Evolutionary conservation across 2,888 invertebrate genomes (phyloP), one percentile per base, ranked within the genome.

Genomic region (Pachycephus smyrnensis): DNA sequence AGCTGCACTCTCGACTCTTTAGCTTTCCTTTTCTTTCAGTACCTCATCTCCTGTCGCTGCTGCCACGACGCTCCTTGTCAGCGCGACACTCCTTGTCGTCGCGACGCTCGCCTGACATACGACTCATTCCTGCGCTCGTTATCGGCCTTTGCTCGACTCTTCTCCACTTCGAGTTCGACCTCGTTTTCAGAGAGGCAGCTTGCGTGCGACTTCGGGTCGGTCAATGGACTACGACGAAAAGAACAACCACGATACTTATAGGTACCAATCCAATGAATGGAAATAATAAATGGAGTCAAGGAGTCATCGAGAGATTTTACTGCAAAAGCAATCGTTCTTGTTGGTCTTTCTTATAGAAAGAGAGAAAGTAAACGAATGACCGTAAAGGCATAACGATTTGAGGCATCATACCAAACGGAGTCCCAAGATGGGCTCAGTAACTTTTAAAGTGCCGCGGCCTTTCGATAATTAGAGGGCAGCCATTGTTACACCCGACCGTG

Each of bases 381-480:
- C 80, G 79, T 82, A 77, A 77, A 77, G 77, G 77, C 76, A 55
- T 23, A 55, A 55, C 55, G 23, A 55, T 55, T 55, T 55, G 23
- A 55, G 9, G 55, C 55, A 23, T 55, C 55, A 23, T 23, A 55
- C 55, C 55, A 55, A 55, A 55, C 23, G 15, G 55, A 55, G 55
- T 80, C 76, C 80, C 78, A 82, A 88, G 88, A 90, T 88, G 89
- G 88, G 87, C 87, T 88, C 84, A 84, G 87, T 87, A 85, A 87
- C 86, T 89, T 88, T 86, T 89, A 90, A 90, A 91, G 91, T 89
- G 91, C 89, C 89, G 91, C 91, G 91, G 91, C 85, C 88, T 90
- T 86, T 86, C 87, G 89, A 90, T 91, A 91, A 91, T 91, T 91
- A 91, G 88, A 91, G 91, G 91, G 90, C 90, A 87, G 89, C 88